A percentile compares a stretch with the other conserved stretches of the same genome.
phyloP scores from a whole-genome alignment of 2,797 vertebrate genomes.

The Miichthys miiuy region DNA sequence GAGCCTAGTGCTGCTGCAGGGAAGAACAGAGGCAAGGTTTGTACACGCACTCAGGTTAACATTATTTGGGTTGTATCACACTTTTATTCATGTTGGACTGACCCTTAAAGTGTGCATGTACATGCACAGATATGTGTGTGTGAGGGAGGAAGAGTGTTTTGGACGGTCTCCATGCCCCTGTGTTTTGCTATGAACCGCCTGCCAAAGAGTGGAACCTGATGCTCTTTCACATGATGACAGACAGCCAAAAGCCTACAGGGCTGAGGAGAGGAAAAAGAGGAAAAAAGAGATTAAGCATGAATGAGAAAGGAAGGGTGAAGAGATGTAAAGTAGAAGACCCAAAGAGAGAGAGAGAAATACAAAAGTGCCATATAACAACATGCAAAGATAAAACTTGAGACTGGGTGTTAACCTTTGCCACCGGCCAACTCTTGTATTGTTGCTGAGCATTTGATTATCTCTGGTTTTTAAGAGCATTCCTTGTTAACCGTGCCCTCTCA shows the following conservation, averaged over 20 bases:
- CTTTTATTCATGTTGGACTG: conserved; percentile 18
- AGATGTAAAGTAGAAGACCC: conserved; percentile 28
- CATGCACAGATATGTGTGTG: conserved; percentile 21
- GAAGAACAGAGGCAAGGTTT: conserved; percentile 52
- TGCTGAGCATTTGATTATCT: conserved; percentile 53
- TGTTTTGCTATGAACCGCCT: conserved; percentile 73
- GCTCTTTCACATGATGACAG: conserved; percentile 69
- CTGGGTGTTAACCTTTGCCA: conserved; percentile 53
- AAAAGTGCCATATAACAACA: conserved; percentile 31
- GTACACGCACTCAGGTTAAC: conserved; percentile 65
- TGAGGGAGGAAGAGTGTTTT: conserved; percentile 49
- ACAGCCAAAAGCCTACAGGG: conserved; percentile 75
- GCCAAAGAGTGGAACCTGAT: conserved; percentile 76
- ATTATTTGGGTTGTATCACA: conserved; percentile 43
- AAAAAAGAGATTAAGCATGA: conserved; percentile 37
- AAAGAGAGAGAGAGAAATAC: conserved; percentile 1
- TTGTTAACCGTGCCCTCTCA: conserved; percentile 18
- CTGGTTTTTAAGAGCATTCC: conserved; percentile 60
- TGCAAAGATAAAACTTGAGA: conserved; percentile 59
- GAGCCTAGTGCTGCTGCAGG: conserved; percentile 53
- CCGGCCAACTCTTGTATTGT: conserved; percentile 35
- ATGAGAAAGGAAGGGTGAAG: conserved; percentile 39
- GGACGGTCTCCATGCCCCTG: conserved; percentile 75
- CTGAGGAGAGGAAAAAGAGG: conserved; percentile 24
- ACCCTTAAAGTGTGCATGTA: neutral